Evolutionary conservation across 2,888 invertebrate species (phyloP).

Genomic region (Acanthosoma haemorrhoidale): DNA sequence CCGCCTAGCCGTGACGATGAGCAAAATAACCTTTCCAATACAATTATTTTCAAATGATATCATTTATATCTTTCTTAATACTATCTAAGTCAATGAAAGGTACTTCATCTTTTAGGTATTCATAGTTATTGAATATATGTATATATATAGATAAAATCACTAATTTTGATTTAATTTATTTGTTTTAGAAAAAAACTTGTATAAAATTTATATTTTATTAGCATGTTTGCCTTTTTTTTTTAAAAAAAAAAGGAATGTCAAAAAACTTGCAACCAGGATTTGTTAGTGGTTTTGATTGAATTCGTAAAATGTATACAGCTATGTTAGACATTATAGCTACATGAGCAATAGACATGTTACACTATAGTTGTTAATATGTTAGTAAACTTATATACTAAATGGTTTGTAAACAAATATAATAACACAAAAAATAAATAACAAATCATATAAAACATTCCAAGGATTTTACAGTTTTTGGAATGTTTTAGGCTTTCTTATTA

Average conservation of each 20-base stretch:
- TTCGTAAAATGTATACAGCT: too few relatives aligned
- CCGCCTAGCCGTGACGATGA: neutral
- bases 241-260: too few relatives aligned
- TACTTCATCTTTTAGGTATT: too few relatives aligned
- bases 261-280: too few relatives aligned
- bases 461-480: neutral
- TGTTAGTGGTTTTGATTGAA: neutral
- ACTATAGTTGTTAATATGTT: neutral
- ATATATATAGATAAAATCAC: too few relatives aligned
- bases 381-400: constrained; percentile 4
- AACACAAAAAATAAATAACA: neutral
- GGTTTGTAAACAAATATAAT: neutral
- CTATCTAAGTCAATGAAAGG: neutral
- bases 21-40: constrained; percentile 12
- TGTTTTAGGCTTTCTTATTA: neutral
- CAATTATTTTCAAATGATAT: neutral
- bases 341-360: constrained; percentile 6
- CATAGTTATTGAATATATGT: too few relatives aligned
- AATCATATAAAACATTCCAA: neutral
- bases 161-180: too few relatives aligned
- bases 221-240: too few relatives aligned
- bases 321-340: neutral
- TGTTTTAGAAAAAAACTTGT: too few relatives aligned
- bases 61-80: neutral
- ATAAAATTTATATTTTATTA: too few relatives aligned